phyloP scores from a whole-genome alignment of 2,888 invertebrate genomes.

The Dendrolimus pini region DNA sequence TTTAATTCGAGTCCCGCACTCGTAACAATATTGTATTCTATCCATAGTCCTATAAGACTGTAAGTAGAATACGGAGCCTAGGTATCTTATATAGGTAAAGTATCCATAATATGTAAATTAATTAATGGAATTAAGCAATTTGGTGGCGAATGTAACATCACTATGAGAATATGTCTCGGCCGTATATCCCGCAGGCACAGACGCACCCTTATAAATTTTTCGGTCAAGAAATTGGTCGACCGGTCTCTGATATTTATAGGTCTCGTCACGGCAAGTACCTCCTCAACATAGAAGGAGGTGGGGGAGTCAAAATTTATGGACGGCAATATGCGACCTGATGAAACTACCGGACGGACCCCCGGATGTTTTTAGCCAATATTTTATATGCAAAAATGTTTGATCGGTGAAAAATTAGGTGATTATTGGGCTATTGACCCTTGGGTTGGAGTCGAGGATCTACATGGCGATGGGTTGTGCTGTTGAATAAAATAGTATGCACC shows the following conservation, averaged over 20 bases:
- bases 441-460: not conserved
- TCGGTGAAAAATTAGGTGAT: constrained; percentile 9
- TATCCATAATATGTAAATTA: too few species aligned
- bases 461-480: not conserved
- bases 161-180: constrained; percentile 29
- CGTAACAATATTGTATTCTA: too few species aligned
- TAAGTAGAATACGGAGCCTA: too few species aligned
- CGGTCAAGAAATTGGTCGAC: constrained; percentile 70
- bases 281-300: constrained; percentile 36
- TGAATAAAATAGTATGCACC: not conserved
- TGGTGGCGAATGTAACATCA: not conserved
- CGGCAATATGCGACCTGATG: constrained; percentile 59
- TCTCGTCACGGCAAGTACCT: constrained; percentile 49
- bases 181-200: constrained; percentile 41
- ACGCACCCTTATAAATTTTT: constrained; percentile 67
- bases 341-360: constrained; percentile 30
- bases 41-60: too few species aligned
- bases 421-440: not conserved
- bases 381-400: constrained; percentile 31
- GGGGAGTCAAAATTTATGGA: constrained; percentile 46
- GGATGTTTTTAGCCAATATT: constrained; percentile 31
- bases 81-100: too few species aligned
- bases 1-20: too few species aligned
- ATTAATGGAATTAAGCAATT: not conserved
- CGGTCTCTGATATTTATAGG: constrained; percentile 49